Evolutionary conservation across 1,140 invertebrate genomes (phyloP).

Genomic region (Halictus rubicundus): DNA sequence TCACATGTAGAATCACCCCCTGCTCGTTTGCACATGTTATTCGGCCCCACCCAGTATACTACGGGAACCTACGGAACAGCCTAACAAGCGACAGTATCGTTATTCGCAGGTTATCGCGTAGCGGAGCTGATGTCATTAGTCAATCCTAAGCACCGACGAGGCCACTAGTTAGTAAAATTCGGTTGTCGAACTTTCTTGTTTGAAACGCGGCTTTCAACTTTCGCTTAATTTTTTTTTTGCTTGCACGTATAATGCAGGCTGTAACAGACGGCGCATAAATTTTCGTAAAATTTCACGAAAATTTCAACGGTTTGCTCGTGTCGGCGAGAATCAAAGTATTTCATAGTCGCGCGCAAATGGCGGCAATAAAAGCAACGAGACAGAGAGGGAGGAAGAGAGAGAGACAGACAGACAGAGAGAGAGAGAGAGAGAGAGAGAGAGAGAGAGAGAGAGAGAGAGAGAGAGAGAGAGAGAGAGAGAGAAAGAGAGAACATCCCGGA

Average conservation of each 20-base stretch:
- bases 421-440: too few species aligned
- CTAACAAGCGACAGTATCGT: neutral
- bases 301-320: neutral
- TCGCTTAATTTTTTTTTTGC: neutral
- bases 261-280: neutral
- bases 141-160: neutral
- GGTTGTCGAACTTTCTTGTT: neutral
- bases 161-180: conserved; percentile 3
- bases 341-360: neutral
- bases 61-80: neutral
- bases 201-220: conserved; percentile 7
- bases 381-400: too few species aligned
- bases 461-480: neutral
- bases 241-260: neutral
- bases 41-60: too few species aligned
- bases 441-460: too few species aligned
- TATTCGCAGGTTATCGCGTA: too few species aligned
- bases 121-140: neutral
- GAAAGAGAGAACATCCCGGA: neutral
- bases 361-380: neutral
- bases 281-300: neutral
- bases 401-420: too few species aligned
- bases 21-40: too few species aligned
- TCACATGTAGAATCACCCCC: too few species aligned
- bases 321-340: neutral